Evolutionary conservation across 2,888 invertebrate species (phyloP).

Genomic region (Pandemis heparana): DNA sequence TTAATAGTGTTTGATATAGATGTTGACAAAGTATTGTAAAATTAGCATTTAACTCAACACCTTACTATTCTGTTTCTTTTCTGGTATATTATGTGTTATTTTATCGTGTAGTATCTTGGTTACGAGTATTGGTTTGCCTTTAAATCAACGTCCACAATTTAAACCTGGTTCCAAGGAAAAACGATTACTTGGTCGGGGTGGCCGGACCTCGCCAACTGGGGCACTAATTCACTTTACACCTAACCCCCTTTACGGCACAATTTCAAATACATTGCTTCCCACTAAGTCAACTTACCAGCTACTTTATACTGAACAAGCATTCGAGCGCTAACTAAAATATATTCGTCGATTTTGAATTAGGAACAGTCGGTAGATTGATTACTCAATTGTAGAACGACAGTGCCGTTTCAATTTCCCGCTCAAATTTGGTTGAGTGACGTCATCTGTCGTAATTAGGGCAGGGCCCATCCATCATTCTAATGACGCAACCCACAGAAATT

Average conservation of each 20-base stretch:
- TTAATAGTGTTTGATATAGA: too few relatives aligned
- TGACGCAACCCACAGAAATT: slow-evolving; percentile 54
- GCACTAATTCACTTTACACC: slow-evolving; percentile 43
- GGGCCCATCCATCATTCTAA: slow-evolving; percentile 70
- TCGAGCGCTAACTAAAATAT: slow-evolving; percentile 26
- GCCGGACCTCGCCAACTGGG: slow-evolving; percentile 44
- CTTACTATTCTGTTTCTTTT: too few relatives aligned
- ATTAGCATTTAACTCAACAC: too few relatives aligned
- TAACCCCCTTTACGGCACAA: slow-evolving; percentile 34
- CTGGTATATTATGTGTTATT: too few relatives aligned
- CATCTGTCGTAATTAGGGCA: slow-evolving; percentile 69
- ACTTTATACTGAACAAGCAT: slow-evolving; percentile 7
- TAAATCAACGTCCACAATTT: slow-evolving; percentile 43
- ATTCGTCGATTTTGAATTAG: slow-evolving; percentile 37
- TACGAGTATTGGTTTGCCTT: slow-evolving; percentile 21
- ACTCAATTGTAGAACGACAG: slow-evolving; percentile 44
- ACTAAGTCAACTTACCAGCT: slow-evolving; percentile 15
- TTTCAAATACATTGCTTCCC: slow-evolving; percentile 33
- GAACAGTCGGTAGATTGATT: slow-evolving; percentile 43
- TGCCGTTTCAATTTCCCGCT: slow-evolving; percentile 54
- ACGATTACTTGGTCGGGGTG: slow-evolving; percentile 42
- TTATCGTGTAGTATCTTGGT: slow-evolving; percentile 44
- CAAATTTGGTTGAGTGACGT: slow-evolving; percentile 60
- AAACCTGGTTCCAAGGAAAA: slow-evolving; percentile 41
- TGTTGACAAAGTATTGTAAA: too few relatives aligned